phyloP scores from a whole-genome alignment of 1,140 invertebrate genomes.

The Temnothorax curvispinosus region DNA sequence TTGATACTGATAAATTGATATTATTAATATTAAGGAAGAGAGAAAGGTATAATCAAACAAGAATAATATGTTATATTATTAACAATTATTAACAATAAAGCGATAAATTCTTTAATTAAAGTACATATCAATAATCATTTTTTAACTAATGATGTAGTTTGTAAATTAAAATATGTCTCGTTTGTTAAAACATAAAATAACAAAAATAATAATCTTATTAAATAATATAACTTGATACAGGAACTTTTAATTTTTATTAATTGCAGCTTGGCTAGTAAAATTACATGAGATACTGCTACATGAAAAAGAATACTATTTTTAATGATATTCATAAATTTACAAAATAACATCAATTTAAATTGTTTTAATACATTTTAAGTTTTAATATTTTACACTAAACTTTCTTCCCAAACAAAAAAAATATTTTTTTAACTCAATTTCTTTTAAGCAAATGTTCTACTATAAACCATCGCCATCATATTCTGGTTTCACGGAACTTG shows the following conservation, averaged over 20 bases:
- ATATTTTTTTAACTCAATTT: neutral
- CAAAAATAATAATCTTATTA: neutral
- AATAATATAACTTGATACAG: slow-evolving; percentile 7
- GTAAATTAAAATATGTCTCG: neutral
- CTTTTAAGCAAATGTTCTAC: neutral
- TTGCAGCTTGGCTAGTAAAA: neutral
- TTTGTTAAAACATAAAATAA: neutral
- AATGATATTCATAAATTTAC: neutral
- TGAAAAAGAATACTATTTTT: neutral
- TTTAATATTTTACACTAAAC: neutral
- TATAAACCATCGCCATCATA: neutral
- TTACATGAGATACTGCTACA: too few relatives aligned
- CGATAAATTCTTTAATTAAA: neutral
- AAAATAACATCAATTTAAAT: neutral
- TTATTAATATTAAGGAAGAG: neutral
- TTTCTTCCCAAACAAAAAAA: neutral
- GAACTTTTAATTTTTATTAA: neutral
- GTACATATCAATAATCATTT: neutral
- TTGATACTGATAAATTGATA: slow-evolving; percentile 12
- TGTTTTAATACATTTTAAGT: neutral
- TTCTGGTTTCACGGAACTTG: neutral
- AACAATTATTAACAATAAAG: neutral
- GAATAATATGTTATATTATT: neutral
- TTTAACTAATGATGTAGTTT: slow-evolving; percentile 2
- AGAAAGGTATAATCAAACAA: neutral